A percentile compares a stretch with the other conserved stretches of the same genome.
These are phyloP conservation scores for Mormyrops boulengeri DNA, from an alignment of 2,797 vertebrate species.

Conservation along the genomic window DNA sequence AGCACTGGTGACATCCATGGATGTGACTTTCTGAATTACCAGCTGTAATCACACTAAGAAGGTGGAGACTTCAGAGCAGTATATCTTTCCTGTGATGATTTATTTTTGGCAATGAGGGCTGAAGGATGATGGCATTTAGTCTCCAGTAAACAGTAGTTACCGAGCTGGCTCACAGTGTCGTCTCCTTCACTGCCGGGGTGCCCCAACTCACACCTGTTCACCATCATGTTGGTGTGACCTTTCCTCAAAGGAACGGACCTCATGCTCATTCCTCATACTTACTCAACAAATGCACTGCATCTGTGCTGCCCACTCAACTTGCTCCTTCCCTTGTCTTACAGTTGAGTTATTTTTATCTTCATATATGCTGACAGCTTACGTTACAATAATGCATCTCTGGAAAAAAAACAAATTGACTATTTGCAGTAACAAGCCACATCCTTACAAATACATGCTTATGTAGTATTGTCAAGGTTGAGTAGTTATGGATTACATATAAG, in stretches of 20 bases:
- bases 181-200: background rate
- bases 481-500: background rate
- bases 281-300: background rate
- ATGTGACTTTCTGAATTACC: background rate
- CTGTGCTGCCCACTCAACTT: background rate
- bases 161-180: background rate
- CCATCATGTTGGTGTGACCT: background rate
- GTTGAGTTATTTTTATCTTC: background rate
- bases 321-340: background rate
- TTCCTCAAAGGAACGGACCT: background rate
- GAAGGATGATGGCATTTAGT: background rate
- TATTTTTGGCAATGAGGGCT: background rate
- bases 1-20: background rate
- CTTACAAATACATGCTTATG: background rate
- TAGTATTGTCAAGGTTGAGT: background rate
- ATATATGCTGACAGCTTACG: background rate
- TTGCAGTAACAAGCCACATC: background rate
- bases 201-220: background rate
- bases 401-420: background rate
- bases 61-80: background rate
- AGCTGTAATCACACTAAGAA: background rate
- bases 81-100: background rate
- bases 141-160: background rate
- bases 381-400: background rate
- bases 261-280: background rate